Conservation (phyloP, 2,113 vertebrate genomes). For the Melanotaenia duboulayi region DNA sequence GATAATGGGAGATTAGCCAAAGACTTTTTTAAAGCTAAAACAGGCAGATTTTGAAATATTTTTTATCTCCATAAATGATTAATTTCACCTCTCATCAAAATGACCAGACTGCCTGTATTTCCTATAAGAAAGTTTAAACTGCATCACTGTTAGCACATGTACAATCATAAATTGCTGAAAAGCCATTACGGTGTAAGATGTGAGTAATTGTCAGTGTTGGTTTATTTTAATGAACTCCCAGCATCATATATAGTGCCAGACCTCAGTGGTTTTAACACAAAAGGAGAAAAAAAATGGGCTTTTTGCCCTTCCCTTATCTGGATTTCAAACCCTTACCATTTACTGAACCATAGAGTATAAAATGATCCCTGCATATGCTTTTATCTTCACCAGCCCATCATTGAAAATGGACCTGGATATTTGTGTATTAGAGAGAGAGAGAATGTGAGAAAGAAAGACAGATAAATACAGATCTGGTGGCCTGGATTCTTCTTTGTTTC, state of each 20-base stretch:
- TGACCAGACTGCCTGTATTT: background rate
- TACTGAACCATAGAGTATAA: slow-evolving; percentile 6
- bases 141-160: background rate
- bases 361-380: slow-evolving; percentile 21
- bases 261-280: background rate
- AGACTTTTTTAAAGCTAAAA: too few relatives aligned
- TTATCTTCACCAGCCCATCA: slow-evolving; percentile 32
- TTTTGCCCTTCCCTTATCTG: background rate
- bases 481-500: background rate
- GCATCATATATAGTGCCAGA: background rate
- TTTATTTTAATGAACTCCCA: slow-evolving; percentile 19
- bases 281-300: slow-evolving; percentile 6
- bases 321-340: slow-evolving; percentile 6
- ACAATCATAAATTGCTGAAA: background rate
- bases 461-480: background rate
- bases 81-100: slow-evolving; percentile 16
- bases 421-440: background rate
- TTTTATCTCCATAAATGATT: slow-evolving; percentile 26
- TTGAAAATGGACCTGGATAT: slow-evolving; percentile 11
- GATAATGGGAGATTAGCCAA: too few relatives aligned
- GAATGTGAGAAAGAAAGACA: background rate
- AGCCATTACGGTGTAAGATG: slow-evolving; percentile 9
- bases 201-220: background rate
- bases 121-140: background rate
- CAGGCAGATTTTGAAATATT: slow-evolving; percentile 24